phyloP scores from a whole-genome alignment of 1,140 invertebrate genomes.

The Panagrolaimus sp. region DNA sequence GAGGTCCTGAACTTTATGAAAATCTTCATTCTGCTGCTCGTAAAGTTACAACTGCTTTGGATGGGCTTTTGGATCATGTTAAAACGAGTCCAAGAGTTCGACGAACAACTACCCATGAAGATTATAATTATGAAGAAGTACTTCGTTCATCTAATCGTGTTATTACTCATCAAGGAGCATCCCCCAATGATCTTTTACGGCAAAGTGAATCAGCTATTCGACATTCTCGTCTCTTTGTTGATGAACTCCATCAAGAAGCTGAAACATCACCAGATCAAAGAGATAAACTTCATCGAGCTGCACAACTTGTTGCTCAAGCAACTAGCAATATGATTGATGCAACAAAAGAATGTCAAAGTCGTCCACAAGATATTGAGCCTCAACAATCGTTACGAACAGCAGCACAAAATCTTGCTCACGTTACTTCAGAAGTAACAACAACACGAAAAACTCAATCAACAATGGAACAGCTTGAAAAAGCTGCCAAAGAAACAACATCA shows the following conservation, averaged over 20 bases:
- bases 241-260: constrained; percentile 83
- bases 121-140: constrained; percentile 57
- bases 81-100: constrained; percentile 62
- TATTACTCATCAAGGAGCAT: constrained; percentile 68
- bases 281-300: constrained; percentile 79
- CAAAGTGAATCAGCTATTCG: constrained; percentile 68
- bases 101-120: constrained; percentile 56
- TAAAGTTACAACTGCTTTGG: constrained; percentile 80
- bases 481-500: constrained; percentile 78
- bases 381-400: constrained; percentile 77
- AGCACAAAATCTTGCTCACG: constrained; percentile 78
- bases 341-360: constrained; percentile 79
- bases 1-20: constrained; percentile 64
- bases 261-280: constrained; percentile 78
- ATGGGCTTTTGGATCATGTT: constrained; percentile 82
- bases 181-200: constrained; percentile 76
- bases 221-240: constrained; percentile 60
- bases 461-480: constrained; percentile 70
- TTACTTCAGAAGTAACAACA: constrained; percentile 72
- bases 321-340: constrained; percentile 86
- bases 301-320: constrained; percentile 82
- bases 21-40: constrained; percentile 77
- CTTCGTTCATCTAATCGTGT: constrained; percentile 74
- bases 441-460: constrained; percentile 74
- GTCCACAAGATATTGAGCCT: constrained; percentile 74